Evolutionary conservation across 2,888 invertebrate genomes (phyloP), one percentile per base, ranked within the genome.

Genomic region (Priocnemis perturbator): DNA sequence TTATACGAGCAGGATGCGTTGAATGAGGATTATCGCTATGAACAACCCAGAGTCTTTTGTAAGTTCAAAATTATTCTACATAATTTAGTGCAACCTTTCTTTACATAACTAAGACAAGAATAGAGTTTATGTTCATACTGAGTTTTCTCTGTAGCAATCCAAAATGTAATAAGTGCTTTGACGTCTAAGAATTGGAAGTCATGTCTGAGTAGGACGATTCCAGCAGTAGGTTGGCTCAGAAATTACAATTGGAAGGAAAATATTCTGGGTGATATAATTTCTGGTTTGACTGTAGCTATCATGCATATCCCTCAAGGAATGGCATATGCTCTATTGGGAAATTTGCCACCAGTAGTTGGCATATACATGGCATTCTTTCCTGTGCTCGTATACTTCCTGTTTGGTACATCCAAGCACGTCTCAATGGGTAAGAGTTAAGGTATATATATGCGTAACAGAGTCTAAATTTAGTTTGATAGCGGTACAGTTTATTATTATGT

Each of bases 221-320:
- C 94, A n/a, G 90, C 91, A 3, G 69, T 92, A 15, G 90, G 90
- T 74, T 94, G 94, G 94, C 83, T 94, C 20, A 91, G 91, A 48
- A 89, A 91, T 60, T 94, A 94, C 87, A 90, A 91, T 57, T 91
- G 92, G 89, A 91, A 89, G 77, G 88, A 90, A 23, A 91, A 94
- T 85, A 88, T 95, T 7, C 69, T 92, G 0, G 90, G 92, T n/a
- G 97, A 97, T 89, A 83, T 95, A 14, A 92, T 95, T 53, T 92
- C 96, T n/a, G 97, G 97, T 0, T 89, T 95, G 53, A 97, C 97
- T 0, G 95, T 96, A 3, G 96, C 95, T 47, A 92, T 96, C 64
- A 94, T 96, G 94, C 95, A 96, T 84, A 95, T 96, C 82, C 96
- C 96, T 0, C 96, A 96, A 91, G 95, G 94, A 87, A 89, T 91